Percentiles rank a stretch among this genome's conserved stretches.
Conservation (phyloP, 2,888 invertebrate species). For the Electrophaes corylata region DNA sequence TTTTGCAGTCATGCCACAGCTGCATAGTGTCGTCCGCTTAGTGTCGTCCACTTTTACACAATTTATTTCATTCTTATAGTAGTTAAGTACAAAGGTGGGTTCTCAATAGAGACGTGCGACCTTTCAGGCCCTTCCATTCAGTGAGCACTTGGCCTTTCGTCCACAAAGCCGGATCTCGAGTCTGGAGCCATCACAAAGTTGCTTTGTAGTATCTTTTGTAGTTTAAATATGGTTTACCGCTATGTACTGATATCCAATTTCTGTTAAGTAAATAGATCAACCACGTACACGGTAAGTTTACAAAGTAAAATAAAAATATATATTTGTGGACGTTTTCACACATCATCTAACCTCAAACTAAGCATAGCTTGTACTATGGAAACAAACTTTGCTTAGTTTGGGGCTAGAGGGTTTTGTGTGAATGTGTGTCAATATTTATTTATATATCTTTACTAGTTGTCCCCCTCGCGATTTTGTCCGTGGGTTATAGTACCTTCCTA, state of each 20-base stretch:
- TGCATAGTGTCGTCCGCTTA: neutral
- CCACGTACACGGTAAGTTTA: neutral
- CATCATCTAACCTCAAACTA: no score
- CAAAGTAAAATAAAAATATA: neutral
- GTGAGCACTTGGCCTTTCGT: conserved; percentile 69
- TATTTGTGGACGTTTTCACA: no score
- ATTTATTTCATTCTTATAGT: conserved; percentile 44
- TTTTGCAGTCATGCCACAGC: no score
- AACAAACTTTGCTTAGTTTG: no score
- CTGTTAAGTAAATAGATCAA: neutral
- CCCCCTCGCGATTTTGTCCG: no score
- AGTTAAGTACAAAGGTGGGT: conserved; percentile 60
- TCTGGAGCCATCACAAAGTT: conserved; percentile 50
- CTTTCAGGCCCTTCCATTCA: conserved; percentile 66
- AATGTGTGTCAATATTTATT: no score
- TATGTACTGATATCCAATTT: neutral
- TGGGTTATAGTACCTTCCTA: no score
- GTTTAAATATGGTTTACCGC: conserved; percentile 10
- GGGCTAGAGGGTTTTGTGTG: no score
- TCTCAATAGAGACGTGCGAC: conserved; percentile 64
- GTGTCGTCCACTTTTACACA: conserved; percentile 10
- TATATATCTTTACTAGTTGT: no score
- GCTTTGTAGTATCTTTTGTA: conserved; percentile 46
- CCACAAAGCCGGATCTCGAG: conserved; percentile 61
- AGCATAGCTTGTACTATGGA: no score